phyloP scores from a whole-genome alignment of 64 coral and sea anemone genomes.

The Acropora yongei region DNA sequence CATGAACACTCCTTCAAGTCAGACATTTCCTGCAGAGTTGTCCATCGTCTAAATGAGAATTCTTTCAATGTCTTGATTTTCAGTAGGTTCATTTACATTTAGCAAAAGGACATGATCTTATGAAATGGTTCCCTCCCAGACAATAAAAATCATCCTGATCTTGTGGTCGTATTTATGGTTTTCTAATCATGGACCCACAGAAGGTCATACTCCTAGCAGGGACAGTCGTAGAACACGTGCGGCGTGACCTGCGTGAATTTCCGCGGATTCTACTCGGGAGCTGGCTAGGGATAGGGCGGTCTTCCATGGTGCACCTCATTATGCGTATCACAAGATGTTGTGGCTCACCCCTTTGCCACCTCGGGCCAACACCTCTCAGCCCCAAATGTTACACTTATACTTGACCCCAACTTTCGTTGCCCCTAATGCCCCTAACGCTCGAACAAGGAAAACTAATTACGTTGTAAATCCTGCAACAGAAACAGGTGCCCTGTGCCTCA shows the following conservation, averaged over 20 bases:
- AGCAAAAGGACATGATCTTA: background rate
- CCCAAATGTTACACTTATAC: constrained; percentile 25
- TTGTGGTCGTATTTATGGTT: background rate
- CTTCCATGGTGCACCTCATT: constrained; percentile 79
- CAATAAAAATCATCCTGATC: no score
- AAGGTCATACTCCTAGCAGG: constrained; percentile 45
- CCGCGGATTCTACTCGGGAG: constrained; percentile 65
- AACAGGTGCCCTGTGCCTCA: no score
- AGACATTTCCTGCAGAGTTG: no score
- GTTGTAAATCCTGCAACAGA: background rate
- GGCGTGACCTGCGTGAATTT: constrained; percentile 66
- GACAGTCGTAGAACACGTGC: constrained; percentile 70
- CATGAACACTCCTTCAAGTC: no score
- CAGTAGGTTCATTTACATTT: background rate
- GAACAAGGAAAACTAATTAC: constrained; percentile 2
- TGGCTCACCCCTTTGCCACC: constrained; percentile 80
- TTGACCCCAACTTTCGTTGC: constrained; percentile 31
- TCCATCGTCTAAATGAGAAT: no score
- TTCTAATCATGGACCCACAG: constrained; percentile 23
- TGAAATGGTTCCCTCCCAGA: background rate
- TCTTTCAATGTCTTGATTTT: no score
- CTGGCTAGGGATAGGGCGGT: constrained; percentile 70
- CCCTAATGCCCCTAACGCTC: background rate
- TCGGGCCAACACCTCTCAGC: constrained; percentile 76
- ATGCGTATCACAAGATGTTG: constrained; percentile 66